Conservation (phyloP, 1,140 invertebrate genomes). For the Bemisia tabaci region DNA sequence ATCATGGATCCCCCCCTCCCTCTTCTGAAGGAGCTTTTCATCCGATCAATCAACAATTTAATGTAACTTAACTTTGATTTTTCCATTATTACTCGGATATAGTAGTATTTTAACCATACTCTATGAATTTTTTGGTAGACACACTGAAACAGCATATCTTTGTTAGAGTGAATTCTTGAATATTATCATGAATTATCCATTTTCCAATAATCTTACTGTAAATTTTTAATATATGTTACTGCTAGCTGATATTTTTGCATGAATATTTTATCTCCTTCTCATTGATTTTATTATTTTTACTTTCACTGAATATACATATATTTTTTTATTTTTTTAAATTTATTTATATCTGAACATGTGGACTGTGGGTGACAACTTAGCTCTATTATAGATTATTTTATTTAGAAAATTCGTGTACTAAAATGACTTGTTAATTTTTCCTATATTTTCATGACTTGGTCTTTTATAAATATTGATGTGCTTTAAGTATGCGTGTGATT, state of each 20-base stretch:
- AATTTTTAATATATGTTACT: neutral
- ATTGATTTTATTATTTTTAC: neutral
- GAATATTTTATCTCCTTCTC: neutral
- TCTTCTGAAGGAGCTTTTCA: too few relatives aligned
- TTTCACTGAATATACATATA: neutral
- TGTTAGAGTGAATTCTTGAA: neutral
- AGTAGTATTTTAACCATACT: too few relatives aligned
- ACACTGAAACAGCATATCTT: neutral
- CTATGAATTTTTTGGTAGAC: too few relatives aligned
- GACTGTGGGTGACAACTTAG: neutral
- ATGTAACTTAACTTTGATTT: too few relatives aligned
- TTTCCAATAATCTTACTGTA: neutral
- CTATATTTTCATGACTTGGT: neutral
- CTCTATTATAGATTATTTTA: neutral
- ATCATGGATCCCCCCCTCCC: too few relatives aligned
- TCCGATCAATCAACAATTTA: too few relatives aligned
- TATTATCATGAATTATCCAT: too few relatives aligned
- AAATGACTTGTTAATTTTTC: neutral
- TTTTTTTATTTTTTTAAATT: conserved; percentile 1
- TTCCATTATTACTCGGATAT: too few relatives aligned
- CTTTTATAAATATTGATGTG: neutral
- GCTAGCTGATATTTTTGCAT: neutral
- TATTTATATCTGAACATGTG: neutral
- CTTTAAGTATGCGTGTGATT: too few relatives aligned
- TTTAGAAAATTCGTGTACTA: neutral